phyloP scores from a whole-genome alignment of 2,797 vertebrate species.

The Nothura maculosa region DNA sequence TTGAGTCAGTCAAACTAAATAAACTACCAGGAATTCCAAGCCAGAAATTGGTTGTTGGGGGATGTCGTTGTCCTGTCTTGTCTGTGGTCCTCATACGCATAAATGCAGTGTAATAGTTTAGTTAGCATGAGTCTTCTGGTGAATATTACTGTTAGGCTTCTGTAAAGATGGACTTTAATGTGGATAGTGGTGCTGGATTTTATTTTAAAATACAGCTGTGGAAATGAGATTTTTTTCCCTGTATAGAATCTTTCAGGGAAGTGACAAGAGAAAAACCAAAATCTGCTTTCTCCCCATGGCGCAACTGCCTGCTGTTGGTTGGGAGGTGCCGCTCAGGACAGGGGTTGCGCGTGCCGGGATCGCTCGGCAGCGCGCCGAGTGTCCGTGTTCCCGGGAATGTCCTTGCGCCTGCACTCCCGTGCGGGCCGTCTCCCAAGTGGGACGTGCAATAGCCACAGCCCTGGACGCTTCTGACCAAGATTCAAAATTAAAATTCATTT shows the following conservation, averaged over 20 bases:
- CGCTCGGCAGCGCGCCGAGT: neutral
- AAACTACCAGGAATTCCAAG: conserved; percentile 80
- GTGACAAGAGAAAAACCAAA: neutral
- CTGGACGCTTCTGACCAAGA: neutral
- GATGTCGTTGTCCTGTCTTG: conserved; percentile 79
- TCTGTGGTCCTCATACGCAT: conserved; percentile 73
- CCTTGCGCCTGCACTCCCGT: neutral
- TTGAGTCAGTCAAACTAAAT: conserved; percentile 82
- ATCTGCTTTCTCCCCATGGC: conserved; percentile 13
- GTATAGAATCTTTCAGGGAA: neutral
- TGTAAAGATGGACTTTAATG: conserved; percentile 65
- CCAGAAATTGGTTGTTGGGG: conserved; percentile 74
- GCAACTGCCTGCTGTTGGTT: conserved; percentile 13
- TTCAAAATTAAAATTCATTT: neutral
- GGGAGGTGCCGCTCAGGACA: neutral
- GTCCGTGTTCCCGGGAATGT: neutral
- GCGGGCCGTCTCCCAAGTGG: conserved; percentile 18
- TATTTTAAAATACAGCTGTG: neutral
- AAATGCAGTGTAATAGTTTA: conserved; percentile 76
- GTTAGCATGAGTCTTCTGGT: conserved; percentile 70
- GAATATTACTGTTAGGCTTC: conserved; percentile 71
- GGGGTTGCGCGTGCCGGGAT: conserved; percentile 26
- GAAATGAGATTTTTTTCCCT: neutral
- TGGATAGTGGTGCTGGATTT: conserved; percentile 67
- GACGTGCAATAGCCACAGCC: neutral